Conservation (phyloP, 2,113 vertebrate genomes). For the Onychorhynchus coronatus region DNA sequence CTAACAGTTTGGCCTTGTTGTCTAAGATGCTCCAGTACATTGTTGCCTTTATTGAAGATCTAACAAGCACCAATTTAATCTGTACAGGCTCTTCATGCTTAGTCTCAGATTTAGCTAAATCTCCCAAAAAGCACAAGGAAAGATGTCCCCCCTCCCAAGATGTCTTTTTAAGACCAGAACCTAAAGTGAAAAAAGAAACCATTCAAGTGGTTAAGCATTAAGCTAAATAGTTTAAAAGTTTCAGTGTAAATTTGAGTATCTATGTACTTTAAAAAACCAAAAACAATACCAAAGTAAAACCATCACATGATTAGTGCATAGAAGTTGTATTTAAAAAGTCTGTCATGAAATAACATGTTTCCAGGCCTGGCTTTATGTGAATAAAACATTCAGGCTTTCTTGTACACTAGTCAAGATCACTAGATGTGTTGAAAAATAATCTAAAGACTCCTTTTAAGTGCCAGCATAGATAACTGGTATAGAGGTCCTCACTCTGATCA, state of each 20-base stretch:
- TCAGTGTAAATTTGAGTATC: not conserved
- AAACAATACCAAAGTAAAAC: accelerated
- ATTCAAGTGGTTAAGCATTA: not conserved
- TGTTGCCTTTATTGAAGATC: not conserved
- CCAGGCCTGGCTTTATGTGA: not conserved
- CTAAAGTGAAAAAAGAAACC: not conserved
- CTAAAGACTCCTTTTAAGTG: not conserved
- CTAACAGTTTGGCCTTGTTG: not conserved
- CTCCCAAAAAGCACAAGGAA: not conserved
- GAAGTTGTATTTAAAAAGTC: not conserved
- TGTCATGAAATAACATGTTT: not conserved
- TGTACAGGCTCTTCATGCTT: not conserved
- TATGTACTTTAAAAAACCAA: not conserved
- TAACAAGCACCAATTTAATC: not conserved
- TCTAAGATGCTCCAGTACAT: not conserved
- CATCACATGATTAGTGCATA: accelerated
- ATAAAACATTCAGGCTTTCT: not conserved
- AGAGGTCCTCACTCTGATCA: not conserved
- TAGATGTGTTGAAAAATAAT: not conserved
- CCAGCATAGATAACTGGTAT: not conserved
- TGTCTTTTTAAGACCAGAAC: not conserved
- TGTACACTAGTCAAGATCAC: not conserved
- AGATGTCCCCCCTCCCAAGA: not conserved
- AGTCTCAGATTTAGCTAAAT: not conserved
- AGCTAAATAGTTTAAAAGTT: not conserved